These are phyloP conservation scores for Agriopis aurantiaria DNA, from an alignment of 2,888 invertebrate genomes.

Conservation along the genomic window DNA sequence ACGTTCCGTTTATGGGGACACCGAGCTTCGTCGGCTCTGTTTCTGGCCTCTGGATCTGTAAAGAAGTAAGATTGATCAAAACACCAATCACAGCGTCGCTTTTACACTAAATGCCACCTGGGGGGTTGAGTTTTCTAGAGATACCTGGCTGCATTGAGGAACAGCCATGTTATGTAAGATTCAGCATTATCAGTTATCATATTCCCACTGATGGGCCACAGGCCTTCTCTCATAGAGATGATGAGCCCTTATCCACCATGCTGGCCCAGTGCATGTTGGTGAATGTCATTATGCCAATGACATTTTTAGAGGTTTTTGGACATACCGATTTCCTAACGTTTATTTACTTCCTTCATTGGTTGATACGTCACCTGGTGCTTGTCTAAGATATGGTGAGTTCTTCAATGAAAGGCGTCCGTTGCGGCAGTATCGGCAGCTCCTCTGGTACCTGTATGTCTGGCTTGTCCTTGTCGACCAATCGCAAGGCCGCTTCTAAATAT, in stretches of 20 bases:
- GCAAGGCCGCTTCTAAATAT: slow-evolving; percentile 93
- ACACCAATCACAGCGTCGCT: background rate
- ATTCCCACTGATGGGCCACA: too few species aligned
- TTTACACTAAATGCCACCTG: background rate
- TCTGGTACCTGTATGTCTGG: slow-evolving; percentile 86
- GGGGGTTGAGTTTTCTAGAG: too few species aligned
- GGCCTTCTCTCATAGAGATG: too few species aligned
- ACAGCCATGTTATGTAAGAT: too few species aligned
- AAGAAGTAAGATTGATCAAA: slow-evolving; percentile 9
- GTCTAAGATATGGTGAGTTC: slow-evolving; percentile 92
- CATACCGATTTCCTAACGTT: too few species aligned
- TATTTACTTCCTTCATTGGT: too few species aligned
- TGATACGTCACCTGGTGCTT: slow-evolving; percentile 91
- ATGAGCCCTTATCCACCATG: too few species aligned
- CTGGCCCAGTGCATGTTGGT: too few species aligned
- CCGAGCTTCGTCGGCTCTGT: slow-evolving; percentile 82
- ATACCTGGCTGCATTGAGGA: too few species aligned
- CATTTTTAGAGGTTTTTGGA: too few species aligned
- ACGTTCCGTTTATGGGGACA: slow-evolving; percentile 77
- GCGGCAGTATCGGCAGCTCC: slow-evolving; percentile 97
- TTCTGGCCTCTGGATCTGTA: slow-evolving; percentile 80
- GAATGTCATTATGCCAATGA: too few species aligned
- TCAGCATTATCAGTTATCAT: too few species aligned
- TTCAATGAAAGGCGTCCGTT: slow-evolving; percentile 93
- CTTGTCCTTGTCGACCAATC: slow-evolving; percentile 94